phyloP scores from a whole-genome alignment of 1,140 invertebrate genomes.

The Liolophura sinensis region DNA sequence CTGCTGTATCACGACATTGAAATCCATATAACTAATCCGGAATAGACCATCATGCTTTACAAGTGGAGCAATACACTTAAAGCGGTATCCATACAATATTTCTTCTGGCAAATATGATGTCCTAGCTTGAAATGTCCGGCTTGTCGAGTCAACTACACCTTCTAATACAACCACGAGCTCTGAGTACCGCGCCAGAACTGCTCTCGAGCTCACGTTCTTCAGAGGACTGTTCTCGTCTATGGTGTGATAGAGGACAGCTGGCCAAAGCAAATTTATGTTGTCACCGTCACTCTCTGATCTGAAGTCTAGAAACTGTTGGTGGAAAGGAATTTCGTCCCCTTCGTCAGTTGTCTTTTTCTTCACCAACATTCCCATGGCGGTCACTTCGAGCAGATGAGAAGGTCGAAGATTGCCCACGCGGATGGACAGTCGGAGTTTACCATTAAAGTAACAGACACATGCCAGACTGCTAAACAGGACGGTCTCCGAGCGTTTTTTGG shows the following conservation, averaged over 20 bases:
- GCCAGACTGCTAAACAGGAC: constrained; percentile 68
- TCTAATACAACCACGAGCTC: constrained; percentile 95
- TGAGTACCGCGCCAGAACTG: constrained; percentile 82
- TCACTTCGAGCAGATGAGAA: constrained; percentile 90
- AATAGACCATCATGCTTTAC: constrained; percentile 20
- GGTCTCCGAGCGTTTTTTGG: constrained; percentile 52
- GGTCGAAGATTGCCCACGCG: constrained; percentile 96
- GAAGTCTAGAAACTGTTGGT: constrained; percentile 50
- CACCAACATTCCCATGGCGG: constrained; percentile 85
- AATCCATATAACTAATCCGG: constrained; percentile 23
- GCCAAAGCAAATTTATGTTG: constrained; percentile 90
- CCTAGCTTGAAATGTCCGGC: constrained; percentile 50
- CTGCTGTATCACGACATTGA: constrained; percentile 9
- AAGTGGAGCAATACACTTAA: constrained; percentile 43
- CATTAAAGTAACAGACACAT: constrained; percentile 80
- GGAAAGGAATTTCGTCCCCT: constrained; percentile 53
- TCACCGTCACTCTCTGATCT: constrained; percentile 81
- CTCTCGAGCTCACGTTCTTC: constrained; percentile 80
- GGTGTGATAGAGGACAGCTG: constrained; percentile 75
- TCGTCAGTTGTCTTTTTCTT: constrained; percentile 72
- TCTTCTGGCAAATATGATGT: constrained; percentile 58
- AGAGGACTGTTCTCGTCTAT: constrained; percentile 83
- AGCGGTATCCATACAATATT: constrained; percentile 57
- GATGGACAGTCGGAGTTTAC: constrained; percentile 89
- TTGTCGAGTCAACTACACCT: constrained; percentile 63